Evolutionary conservation across 1,140 invertebrate species (phyloP), one percentile per base, ranked within the genome.

Genomic region (Bombus confusus): DNA sequence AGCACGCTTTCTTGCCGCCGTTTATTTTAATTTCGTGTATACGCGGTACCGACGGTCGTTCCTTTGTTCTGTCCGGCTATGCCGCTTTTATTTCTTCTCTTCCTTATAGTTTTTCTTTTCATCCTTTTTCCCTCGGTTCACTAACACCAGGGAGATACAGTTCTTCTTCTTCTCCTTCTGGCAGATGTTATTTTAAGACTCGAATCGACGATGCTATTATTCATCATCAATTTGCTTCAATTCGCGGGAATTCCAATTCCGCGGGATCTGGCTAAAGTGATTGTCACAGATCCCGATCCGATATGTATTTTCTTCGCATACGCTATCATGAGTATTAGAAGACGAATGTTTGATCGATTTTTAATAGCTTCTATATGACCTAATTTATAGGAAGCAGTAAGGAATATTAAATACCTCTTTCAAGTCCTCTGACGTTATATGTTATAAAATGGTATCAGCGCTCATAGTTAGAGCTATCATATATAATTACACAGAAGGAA

Each of bases 11-110:
- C 94, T 94, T 93, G 92, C 92, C 89, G 91, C 92, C 93, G 92
- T 95, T 95, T 95, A 94, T 94, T 95, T 95, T 95, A 95, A 95
- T 94, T 94, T 94, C 92, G 90, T 88, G 91, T 62, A 12, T 92
- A 89, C 84, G 85, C 91, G 87, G 37, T 74, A 87, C 87, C 90
- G 89, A 80, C 91, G 87, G 90, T 81, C 84, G 62, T 85, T 86
- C 91, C 93, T 94, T 94, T 93, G 92, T 93, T 92, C 93, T 92
- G 81, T 83, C 83, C 83, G 83, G 82, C 87, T 77, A 75, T 85
- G 84, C 64, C 87, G 75, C 80, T 83, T 77, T 88, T 71, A 73
- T 88, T 90, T 80, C 90, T 92, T 85, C 86, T 89, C 87, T 87
- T 88, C 86, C 86, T 87, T 78, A 64, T 85, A 80, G 66, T 52